A percentile compares a stretch with the other conserved stretches of the same genome.
Conservation (phyloP, 2,888 invertebrate species). For the Spodoptera littoralis region DNA sequence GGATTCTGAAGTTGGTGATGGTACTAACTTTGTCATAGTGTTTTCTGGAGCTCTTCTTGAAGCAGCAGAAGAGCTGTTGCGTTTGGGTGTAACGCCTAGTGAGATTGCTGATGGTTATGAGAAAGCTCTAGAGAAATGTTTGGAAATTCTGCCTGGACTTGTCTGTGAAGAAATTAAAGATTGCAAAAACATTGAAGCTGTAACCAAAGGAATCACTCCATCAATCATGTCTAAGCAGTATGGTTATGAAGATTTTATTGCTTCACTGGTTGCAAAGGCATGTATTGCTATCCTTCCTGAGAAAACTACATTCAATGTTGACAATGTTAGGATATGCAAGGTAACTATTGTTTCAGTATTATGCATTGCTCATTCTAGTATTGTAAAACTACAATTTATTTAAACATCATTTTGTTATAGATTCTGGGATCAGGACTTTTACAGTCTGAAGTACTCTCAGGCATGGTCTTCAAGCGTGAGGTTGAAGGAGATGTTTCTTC, state of each 20-base stretch:
- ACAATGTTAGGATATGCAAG: conserved; percentile 98
- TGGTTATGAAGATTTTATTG: conserved; percentile 98
- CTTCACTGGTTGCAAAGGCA: conserved; percentile 95
- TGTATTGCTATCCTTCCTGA: conserved; percentile 96
- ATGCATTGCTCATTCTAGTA: background rate
- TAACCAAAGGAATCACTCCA: conserved; percentile 92
- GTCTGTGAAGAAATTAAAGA: conserved; percentile 94
- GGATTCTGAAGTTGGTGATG: conserved; percentile 99
- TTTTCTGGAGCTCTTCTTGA: conserved; percentile 97
- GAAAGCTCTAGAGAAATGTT: conserved; percentile 94
- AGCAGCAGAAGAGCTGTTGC: conserved; percentile 96
- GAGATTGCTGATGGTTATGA: conserved; percentile 99
- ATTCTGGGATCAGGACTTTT: conserved; percentile 95
- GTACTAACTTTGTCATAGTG: conserved; percentile 99
- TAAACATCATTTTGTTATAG: conserved; percentile 64
- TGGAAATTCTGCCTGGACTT: conserved; percentile 96
- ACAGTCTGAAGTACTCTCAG: conserved; percentile 95
- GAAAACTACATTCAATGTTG: conserved; percentile 97
- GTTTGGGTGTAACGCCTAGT: conserved; percentile 98
- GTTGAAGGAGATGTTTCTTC: conserved; percentile 97
- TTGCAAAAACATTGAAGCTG: conserved; percentile 90
- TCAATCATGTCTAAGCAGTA: conserved; percentile 99
- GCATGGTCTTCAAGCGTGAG: conserved; percentile 99
- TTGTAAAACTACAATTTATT: background rate
- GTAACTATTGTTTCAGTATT: conserved; percentile 68